Evolutionary conservation across 2,113 vertebrate genomes (phyloP), one percentile per base, ranked within the genome.

Genomic region (Panthera tigris): DNA sequence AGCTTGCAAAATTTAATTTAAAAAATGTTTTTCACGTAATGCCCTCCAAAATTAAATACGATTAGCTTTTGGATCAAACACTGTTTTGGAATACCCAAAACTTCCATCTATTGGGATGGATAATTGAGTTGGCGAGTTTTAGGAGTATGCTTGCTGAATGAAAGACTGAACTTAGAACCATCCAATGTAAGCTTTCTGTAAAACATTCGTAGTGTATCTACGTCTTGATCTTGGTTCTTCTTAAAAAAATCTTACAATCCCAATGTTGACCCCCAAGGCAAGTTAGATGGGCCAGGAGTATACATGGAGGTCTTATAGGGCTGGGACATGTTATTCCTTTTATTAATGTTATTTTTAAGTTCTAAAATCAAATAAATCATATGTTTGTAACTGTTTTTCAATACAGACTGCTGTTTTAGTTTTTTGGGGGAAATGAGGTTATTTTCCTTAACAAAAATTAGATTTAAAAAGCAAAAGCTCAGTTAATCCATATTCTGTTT

Each of bases 1-100:
- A 85, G 57, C 85, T 73, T 73, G 36, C 7, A 93, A 95, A 95
- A 73, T 55, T 96, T 85, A 90, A 89, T 89, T 93, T 83, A 15
- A n/a, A 86, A 65, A 74, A 69, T 73, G 19, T 68, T 96, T 95
- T 68, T 31, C 39, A 84, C 0, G 0, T 48, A 73, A 82, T 66
- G 63, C 5, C 78, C 45, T 92, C 65, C 41, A 50, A 85, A 96
- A 69, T 84, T 39, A 93, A 97, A 91, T 71, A 73, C 4, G 45
- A 87, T 86, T 95, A 92, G 55, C 71, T 79, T 95, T 93, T 89
- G 89, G 41, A 85, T 73, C 45, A 80, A 50, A 74, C 9, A 12
- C 25, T 73, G 41, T 57, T 92, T 94, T 57, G 48, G 61, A 92
- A 23, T 80, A 69, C 14, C 36, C 33, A 19, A 71, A 31, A 57